A percentile compares a stretch with the other conserved stretches of the same genome.
Conservation (phyloP, 1,140 invertebrate genomes). For the Drosophila busckii region DNA sequence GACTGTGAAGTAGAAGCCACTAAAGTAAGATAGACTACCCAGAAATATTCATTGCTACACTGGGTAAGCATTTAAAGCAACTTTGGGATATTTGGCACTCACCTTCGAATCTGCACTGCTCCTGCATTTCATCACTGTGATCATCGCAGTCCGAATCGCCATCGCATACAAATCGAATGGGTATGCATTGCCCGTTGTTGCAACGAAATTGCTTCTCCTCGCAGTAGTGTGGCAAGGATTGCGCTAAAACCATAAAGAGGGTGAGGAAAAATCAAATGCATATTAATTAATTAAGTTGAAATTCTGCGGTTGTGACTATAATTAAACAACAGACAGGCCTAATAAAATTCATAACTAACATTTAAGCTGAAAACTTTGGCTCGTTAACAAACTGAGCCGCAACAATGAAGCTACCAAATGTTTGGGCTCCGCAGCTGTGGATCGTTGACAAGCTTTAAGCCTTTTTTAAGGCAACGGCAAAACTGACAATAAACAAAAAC, state of each 20-base stretch:
- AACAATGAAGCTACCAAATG: conserved; percentile 19
- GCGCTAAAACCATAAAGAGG: conserved; percentile 43
- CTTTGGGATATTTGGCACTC: conserved; percentile 77
- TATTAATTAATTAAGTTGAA: conserved; percentile 66
- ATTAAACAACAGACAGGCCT: conserved; percentile 38
- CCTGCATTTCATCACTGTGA: conserved; percentile 86
- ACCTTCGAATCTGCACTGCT: conserved; percentile 78
- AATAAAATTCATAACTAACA: conserved; percentile 77
- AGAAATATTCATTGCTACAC: too few species aligned
- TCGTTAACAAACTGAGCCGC: conserved; percentile 54
- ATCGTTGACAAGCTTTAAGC: conserved; percentile 62
- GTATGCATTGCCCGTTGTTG: conserved; percentile 89
- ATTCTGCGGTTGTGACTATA: conserved; percentile 45
- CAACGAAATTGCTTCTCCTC: conserved; percentile 87
- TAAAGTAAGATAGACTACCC: too few species aligned
- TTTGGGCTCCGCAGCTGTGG: not conserved
- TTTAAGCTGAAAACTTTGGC: conserved; percentile 70
- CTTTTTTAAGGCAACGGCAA: conserved; percentile 62
- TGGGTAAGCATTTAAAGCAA: too few species aligned
- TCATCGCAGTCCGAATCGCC: conserved; percentile 88
- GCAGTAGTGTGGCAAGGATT: conserved; percentile 78
- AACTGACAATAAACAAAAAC: conserved; percentile 72
- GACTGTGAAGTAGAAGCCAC: too few species aligned
- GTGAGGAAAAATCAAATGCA: conserved; percentile 53
- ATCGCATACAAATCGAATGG: conserved; percentile 88